Evolutionary conservation across 2,797 vertebrate species (phyloP), one percentile per base, ranked within the genome.

Genomic region (Lepus townsendii): DNA sequence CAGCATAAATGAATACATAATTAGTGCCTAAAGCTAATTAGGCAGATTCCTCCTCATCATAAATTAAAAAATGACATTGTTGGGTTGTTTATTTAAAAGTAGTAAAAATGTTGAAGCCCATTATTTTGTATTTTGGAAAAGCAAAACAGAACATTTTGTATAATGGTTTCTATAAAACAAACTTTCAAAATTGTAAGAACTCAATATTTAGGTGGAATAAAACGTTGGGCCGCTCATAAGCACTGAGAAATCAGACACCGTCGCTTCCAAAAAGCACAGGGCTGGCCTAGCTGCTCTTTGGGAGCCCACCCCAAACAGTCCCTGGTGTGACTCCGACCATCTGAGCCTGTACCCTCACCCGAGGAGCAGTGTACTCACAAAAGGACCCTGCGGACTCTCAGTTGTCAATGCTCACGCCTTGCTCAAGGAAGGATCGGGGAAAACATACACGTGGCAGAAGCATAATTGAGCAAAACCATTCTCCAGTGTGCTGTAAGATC

Each of bases 1-100:
- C 65, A 93, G n/a, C 50, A 94, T 86, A 91, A 89, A 78, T 94
- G 22, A 90, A 95, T 83, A 65, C 5, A 75, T n/a, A 73, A 94
- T 93, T 76, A 89, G 60, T 60, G 22, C 63, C 60, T 86, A 75
- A 83, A 92, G 50, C 17, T 47, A 35, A 35, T 35, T 35, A 35
- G 63, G 47, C 66, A 95, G 60, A 91, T 83, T 93, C 19, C 11
- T 87, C 30, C 65, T 72, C 27, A 89, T 65, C 26, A 71, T 83
- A 88, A 65, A 83, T 83, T 91, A 62, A 0, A 42, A 96, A 91
- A 93, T 87, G 66, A 87, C 38, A 87, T 32, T 57, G 38, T 42
- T 91, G 72, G 42, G 68, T 42, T 63, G 30, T 84, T 94, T 66
- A 90, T 66, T 88, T 91, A 60, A 95, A 94, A 92, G 80, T 1